These are phyloP conservation scores for Australoheros scitulus DNA, from an alignment of 2,113 vertebrate genomes.

Conservation along the genomic window DNA sequence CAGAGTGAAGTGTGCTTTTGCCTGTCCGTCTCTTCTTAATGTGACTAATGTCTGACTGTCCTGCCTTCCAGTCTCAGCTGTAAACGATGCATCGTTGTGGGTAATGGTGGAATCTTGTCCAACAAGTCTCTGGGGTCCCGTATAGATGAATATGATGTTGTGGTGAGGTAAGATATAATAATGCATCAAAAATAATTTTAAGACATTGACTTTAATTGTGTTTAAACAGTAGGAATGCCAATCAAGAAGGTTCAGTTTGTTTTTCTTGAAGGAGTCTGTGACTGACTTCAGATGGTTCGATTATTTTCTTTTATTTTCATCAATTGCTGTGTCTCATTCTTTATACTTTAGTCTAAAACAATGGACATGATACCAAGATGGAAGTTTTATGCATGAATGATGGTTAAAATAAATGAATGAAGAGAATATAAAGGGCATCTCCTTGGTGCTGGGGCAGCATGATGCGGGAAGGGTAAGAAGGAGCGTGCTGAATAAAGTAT, in stretches of 20 bases:
- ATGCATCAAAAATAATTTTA: background rate
- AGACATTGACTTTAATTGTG: too few species aligned
- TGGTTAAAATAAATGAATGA: too few species aligned
- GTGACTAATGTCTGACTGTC: conserved; percentile 7
- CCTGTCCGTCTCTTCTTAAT: background rate
- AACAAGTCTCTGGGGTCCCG: conserved; percentile 95
- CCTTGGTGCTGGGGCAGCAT: too few species aligned
- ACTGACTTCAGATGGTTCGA: background rate
- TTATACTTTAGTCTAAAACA: too few species aligned
- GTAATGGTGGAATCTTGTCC: conserved; percentile 94
- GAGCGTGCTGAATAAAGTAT: too few species aligned
- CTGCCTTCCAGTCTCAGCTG: conserved; percentile 84
- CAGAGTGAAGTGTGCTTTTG: background rate
- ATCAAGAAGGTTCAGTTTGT: background rate
- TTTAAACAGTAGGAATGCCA: too few species aligned
- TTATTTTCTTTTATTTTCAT: too few species aligned
- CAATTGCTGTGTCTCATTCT: too few species aligned
- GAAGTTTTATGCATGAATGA: too few species aligned
- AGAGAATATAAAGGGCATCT: too few species aligned
- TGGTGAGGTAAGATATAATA: conserved; percentile 86
- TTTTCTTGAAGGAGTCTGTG: background rate
- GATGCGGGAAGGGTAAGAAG: too few species aligned
- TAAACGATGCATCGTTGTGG: conserved; percentile 94
- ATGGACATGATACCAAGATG: too few species aligned
- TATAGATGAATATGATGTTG: conserved; percentile 94